Evolutionary conservation across 2,888 invertebrate species (phyloP), one percentile per base, ranked within the genome.

Genomic region (Microctonus brassicae): DNA sequence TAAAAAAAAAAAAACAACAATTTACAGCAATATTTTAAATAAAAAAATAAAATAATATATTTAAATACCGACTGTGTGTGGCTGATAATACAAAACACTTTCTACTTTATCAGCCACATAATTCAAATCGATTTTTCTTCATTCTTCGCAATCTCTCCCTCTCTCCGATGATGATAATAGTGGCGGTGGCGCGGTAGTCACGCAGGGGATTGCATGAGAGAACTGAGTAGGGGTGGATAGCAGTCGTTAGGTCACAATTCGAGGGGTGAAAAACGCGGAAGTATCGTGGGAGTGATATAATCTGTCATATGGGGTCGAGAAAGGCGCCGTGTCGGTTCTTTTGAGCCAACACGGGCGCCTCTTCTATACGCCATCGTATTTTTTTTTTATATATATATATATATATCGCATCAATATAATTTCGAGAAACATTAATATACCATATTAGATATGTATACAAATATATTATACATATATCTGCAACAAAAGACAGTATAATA

Each of bases 271-370:
- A 57, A 36, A 33, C 57, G 42, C 47, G 42, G 26, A 47, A 47
- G 42, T 57, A 55, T 34, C 66, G 39, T 36, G 62, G 75, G 74
- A 76, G 77, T 76, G 74, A 76, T 72, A 75, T 72, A 75, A 77
- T 74, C 76, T 73, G 75, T 80, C 80, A 80, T 80, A 83, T 83
- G 83, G 80, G 80, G 77, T 75, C 79, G 76, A 78, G 76, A 73
- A 75, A 77, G 79, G 79, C 81, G 81, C 80, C 81, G 80, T 81
- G 83, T 81, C 77, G 83, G 83, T 72, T 72, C 80, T 78, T 73
- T 72, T 76, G 73, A 79, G 82, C 80, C 83, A 79, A 77, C 82
- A 83, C 83, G 82, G 81, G 78, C 77, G 82, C 81, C 80, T 76
- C 66, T 66, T 58, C 67, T 52, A 36, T 29, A 33, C 36, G 47